phyloP scores from a whole-genome alignment of 2,888 invertebrate genomes.

The Spilarctia lutea region DNA sequence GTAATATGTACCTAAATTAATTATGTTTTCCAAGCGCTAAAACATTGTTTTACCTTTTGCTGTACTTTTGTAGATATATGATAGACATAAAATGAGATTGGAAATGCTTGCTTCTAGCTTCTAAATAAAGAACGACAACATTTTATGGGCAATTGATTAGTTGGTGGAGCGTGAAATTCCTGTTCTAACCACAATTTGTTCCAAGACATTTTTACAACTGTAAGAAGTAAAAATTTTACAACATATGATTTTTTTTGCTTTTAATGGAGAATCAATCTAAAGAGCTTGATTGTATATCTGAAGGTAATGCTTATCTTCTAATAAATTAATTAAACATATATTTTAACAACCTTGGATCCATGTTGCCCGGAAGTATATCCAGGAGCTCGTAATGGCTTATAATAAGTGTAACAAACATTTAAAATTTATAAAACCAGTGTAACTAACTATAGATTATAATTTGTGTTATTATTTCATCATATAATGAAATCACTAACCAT shows the following conservation, averaged over 20 bases:
- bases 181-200: constrained; percentile 56
- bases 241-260: neutral
- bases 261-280: neutral
- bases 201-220: constrained; percentile 43
- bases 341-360: neutral
- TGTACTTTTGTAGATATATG: constrained; percentile 15
- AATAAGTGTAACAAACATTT: neutral
- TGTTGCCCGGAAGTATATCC: neutral
- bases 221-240: neutral
- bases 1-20: neutral
- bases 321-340: neutral
- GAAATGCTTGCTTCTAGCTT: constrained; percentile 42
- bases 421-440: neutral
- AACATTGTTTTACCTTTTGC: constrained; percentile 4
- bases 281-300: neutral
- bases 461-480: neutral
- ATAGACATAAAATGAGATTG: constrained; percentile 39
- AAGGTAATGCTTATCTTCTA: neutral
- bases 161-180: constrained; percentile 59
- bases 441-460: neutral
- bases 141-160: constrained; percentile 58
- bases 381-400: neutral
- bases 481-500: neutral
- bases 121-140: constrained; percentile 59
- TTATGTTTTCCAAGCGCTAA: neutral